Conservation (phyloP, 2,797 vertebrate species). For the Rhynchonycteris naso region DNA sequence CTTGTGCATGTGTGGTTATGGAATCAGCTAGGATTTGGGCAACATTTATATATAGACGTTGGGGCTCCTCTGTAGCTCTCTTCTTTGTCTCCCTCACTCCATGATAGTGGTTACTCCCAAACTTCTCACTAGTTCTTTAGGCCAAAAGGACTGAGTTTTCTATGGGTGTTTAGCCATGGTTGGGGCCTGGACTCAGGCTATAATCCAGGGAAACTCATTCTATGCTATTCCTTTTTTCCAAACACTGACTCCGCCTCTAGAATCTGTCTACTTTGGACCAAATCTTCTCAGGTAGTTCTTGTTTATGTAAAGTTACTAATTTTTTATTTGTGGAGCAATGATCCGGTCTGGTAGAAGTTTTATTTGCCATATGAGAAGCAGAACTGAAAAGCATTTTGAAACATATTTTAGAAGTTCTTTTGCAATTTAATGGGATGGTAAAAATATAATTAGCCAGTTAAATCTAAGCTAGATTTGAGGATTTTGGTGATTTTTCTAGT, state of each 20-base stretch:
- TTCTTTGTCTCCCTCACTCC: neutral
- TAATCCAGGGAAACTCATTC: neutral
- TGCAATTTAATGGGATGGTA: neutral
- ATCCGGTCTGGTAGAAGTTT: neutral
- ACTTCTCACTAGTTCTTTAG: neutral
- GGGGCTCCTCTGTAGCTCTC: neutral
- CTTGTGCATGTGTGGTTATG: neutral
- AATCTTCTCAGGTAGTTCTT: neutral
- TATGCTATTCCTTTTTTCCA: neutral
- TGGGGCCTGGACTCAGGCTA: neutral
- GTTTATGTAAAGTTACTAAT: neutral
- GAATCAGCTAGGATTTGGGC: neutral
- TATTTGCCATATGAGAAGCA: neutral
- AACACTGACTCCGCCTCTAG: neutral
- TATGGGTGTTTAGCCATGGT: neutral
- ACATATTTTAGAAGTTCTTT: conserved; percentile 35
- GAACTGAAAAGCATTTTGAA: conserved; percentile 21
- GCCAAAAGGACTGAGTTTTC: conserved; percentile 14
- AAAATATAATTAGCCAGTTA: conserved; percentile 25
- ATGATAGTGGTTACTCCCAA: neutral
- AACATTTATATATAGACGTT: neutral
- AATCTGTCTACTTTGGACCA: neutral
- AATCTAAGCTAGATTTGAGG: conserved; percentile 13
- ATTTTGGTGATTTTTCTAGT: conserved; percentile 33
- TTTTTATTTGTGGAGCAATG: conserved; percentile 2